phyloP scores from a whole-genome alignment of 2,113 vertebrate species.

The Chloebia gouldiae region DNA sequence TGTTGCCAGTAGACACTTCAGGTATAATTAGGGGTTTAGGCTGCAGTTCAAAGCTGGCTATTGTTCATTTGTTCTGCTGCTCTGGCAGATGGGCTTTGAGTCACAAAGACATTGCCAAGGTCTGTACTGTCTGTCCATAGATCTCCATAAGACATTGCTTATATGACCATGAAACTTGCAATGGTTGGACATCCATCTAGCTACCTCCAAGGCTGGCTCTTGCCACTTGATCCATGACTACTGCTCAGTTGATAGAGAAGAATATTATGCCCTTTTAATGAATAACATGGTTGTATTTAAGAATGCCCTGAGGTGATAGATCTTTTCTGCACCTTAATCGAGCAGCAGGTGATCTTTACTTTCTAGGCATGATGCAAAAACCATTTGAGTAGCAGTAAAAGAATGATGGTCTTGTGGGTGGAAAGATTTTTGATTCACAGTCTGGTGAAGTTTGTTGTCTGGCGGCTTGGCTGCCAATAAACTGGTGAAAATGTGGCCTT shows the following conservation, averaged over 20 bases:
- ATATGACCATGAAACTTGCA: neutral
- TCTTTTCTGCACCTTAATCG: neutral
- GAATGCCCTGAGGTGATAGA: neutral
- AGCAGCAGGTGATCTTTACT: neutral
- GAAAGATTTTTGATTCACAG: neutral
- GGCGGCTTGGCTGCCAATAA: neutral
- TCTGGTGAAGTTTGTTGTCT: neutral
- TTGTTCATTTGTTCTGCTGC: neutral
- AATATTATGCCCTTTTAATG: neutral
- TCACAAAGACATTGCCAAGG: neutral
- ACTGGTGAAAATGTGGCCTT: neutral
- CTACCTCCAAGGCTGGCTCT: neutral
- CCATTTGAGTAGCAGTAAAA: neutral
- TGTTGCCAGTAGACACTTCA: neutral
- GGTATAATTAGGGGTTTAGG: neutral
- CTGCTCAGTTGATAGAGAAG: neutral
- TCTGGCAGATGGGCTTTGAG: neutral
- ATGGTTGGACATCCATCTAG: neutral
- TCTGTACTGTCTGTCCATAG: neutral
- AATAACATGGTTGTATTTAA: neutral
- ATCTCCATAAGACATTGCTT: neutral
- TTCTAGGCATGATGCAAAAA: neutral
- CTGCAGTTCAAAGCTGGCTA: neutral
- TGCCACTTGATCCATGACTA: neutral
- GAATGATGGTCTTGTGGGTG: neutral